These are phyloP conservation scores for Pandemis heparana DNA, from an alignment of 2,888 invertebrate genomes.

Conservation along the genomic window DNA sequence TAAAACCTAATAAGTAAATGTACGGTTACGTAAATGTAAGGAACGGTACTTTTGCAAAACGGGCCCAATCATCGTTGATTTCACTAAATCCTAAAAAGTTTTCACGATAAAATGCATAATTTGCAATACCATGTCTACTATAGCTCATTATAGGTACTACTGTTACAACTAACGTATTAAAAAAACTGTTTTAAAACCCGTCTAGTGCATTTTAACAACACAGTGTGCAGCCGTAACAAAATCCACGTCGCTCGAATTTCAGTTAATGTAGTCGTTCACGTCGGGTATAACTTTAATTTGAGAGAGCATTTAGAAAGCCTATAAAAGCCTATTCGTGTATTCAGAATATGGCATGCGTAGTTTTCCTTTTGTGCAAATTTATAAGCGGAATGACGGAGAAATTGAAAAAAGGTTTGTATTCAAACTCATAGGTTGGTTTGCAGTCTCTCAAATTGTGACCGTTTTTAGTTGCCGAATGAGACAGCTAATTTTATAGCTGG, in stretches of 20 bases:
- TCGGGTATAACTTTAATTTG: conserved; percentile 30
- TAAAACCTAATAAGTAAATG: no score
- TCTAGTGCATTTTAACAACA: background rate
- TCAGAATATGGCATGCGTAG: background rate
- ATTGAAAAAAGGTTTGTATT: background rate
- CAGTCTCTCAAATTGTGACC: background rate
- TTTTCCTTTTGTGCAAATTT: background rate
- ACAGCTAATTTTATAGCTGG: no score
- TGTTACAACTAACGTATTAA: no score
- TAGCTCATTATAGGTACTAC: no score
- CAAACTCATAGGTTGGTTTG: background rate
- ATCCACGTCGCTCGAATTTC: conserved; percentile 17
- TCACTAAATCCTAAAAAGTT: no score
- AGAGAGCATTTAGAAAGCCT: conserved; percentile 17
- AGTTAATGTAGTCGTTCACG: conserved; percentile 18
- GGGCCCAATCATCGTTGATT: no score
- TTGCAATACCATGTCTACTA: no score
- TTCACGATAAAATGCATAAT: no score
- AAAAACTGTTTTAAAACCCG: background rate
- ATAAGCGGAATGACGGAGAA: background rate
- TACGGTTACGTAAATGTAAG: no score
- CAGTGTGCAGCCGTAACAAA: background rate
- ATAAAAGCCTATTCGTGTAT: conserved; percentile 22
- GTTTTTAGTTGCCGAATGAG: background rate
- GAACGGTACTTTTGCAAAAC: no score